Conservation (phyloP, 2,113 vertebrate genomes). For the Vulpes ferrilata region DNA sequence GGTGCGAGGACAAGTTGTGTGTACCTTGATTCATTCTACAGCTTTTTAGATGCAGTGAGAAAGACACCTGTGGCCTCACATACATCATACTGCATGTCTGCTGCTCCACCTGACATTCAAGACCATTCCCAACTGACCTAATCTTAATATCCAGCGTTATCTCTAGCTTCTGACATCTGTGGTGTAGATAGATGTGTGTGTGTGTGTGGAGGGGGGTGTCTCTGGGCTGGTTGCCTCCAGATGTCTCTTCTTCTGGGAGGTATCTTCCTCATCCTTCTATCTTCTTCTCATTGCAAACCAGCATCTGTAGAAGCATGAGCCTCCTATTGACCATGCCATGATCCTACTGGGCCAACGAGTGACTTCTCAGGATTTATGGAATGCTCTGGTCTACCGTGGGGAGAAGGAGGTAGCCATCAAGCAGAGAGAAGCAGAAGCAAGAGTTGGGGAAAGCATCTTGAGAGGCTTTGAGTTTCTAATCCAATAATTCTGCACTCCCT, state of each 20-base stretch:
- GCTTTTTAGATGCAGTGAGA: fast-evolving
- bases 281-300: fast-evolving
- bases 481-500: no score
- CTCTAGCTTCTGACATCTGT: not conserved
- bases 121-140: not conserved
- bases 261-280: no score
- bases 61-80: fast-evolving
- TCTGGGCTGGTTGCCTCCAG: not conserved
- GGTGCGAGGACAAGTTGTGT: fast-evolving
- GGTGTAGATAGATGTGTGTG: no score
- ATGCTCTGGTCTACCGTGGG: not conserved
- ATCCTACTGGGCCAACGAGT: not conserved
- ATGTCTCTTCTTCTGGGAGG: not conserved
- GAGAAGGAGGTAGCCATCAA: fast-evolving
- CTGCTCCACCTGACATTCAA: not conserved
- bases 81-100: fast-evolving
- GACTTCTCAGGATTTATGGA: not conserved
- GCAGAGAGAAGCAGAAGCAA: not conserved
- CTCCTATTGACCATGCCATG: fast-evolving
- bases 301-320: not conserved
- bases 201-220: not conserved
- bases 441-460: not conserved
- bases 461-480: not conserved
- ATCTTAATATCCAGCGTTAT: not conserved
- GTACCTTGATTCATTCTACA: fast-evolving